A percentile compares a stretch with the other conserved stretches of the same genome.
phyloP scores from a whole-genome alignment of 2,888 invertebrate species.

The Melanotus villosus region DNA sequence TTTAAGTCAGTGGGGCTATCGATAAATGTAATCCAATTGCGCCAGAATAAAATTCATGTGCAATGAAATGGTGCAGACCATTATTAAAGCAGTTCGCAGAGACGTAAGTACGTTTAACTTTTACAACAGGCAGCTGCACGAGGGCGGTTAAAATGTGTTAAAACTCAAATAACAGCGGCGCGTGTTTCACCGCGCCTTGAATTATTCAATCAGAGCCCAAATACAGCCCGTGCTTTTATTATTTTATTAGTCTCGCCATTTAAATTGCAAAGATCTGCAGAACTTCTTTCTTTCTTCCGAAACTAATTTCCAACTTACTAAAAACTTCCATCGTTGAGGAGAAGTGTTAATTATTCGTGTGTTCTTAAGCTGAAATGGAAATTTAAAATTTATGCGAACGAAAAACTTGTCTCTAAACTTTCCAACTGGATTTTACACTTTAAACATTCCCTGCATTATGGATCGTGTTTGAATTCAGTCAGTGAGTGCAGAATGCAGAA shows the following conservation, averaged over 20 bases:
- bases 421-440: slow-evolving; percentile 29
- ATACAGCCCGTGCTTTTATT: slow-evolving; percentile 59
- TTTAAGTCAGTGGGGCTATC: neutral
- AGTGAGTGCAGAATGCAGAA: neutral
- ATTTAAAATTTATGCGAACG: slow-evolving; percentile 42
- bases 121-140: slow-evolving; percentile 44
- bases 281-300: slow-evolving; percentile 55
- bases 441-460: slow-evolving; percentile 17
- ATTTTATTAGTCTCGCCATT: slow-evolving; percentile 61
- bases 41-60: slow-evolving; percentile 42
- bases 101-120: slow-evolving; percentile 54
- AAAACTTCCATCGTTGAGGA: slow-evolving; percentile 57
- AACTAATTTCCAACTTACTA: slow-evolving; percentile 58
- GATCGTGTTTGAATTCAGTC: slow-evolving; percentile 6
- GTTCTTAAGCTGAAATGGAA: slow-evolving; percentile 47
- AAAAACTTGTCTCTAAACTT: slow-evolving; percentile 44
- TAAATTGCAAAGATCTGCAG: slow-evolving; percentile 56
- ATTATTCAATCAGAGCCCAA: slow-evolving; percentile 60
- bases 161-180: slow-evolving; percentile 58
- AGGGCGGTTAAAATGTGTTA: slow-evolving; percentile 57
- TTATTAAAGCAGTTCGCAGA: slow-evolving; percentile 45
- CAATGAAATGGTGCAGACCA: slow-evolving; percentile 42
- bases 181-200: slow-evolving; percentile 57
- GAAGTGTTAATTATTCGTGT: slow-evolving; percentile 60
- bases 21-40: slow-evolving; percentile 13